Base-by-base conservation (phyloP, 2,797 vertebrate species). In the Somateria mollissima region DNA sequence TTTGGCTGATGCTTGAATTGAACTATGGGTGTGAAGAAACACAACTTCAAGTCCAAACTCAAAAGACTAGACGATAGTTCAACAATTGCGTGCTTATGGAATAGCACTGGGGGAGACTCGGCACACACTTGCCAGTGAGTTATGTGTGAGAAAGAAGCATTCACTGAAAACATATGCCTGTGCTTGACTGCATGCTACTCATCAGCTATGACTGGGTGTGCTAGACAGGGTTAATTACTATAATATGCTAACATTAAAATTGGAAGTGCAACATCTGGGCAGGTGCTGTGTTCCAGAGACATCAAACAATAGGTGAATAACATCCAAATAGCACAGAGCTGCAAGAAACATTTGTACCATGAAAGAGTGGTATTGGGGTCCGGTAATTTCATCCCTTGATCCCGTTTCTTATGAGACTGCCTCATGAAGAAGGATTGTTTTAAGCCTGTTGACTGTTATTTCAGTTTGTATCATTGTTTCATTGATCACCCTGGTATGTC, bases 81-180 rank as follows among this genome's bases (percentile, higher is more conserved):
- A 39, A 12, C 3, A 13, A 5, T 34, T 74, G 30, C 8, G 1
- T 43, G 3, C 13, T 66, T 80, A 11, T 70, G 41, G 56, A 8
- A 22, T 34, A 11, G 16, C 18, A 1, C 3, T 47, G 49, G 25
- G 12, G 27, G 74, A 28, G 28, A 22, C 53, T 60, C 65, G 16
- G 34, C 36, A 15, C 18, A 9, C 24, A 8, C 73, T 41, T 69
- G 49, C 13, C 19, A 20, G 10, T 10, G 21, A 21, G 3, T 11
- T 53, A 32, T 32, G 6, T 4, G 3, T 71, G 30, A 13, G n/a
- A 53, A 57, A 37, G n/a, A 62, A 66, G 41, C 1, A 1, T 51
- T 80, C 10, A 18, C 24, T n/a, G 13, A 24, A 51, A 54, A 73
- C 25, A 27, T 4, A 11, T 60, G 20, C 7, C 82, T 0, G 0